These are phyloP conservation scores for Trissolcus basalis DNA, from an alignment of 1,140 invertebrate genomes.

Conservation along the genomic window DNA sequence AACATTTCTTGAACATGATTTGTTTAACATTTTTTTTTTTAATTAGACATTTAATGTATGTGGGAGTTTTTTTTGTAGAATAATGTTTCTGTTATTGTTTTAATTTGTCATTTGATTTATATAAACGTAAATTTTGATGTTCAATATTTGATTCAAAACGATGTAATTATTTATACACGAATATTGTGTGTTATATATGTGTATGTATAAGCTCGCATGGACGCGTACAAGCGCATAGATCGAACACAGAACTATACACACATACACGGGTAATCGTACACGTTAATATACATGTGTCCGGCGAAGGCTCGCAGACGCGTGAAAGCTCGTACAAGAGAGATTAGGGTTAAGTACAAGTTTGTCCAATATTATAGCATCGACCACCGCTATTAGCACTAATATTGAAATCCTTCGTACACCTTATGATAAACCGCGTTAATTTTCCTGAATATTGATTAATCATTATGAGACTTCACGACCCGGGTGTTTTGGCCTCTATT, in stretches of 20 bases:
- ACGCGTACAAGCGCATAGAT: conserved; percentile 30
- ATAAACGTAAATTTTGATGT: too few relatives aligned
- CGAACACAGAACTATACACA: conserved; percentile 24
- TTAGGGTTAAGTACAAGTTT: conserved; percentile 53
- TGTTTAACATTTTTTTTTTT: too few relatives aligned
- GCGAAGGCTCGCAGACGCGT: conserved; percentile 43
- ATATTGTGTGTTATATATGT: conserved; percentile 19
- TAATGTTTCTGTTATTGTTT: too few relatives aligned
- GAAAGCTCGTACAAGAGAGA: conserved; percentile 55
- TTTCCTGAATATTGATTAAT: conserved; percentile 45
- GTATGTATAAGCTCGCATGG: conserved; percentile 32
- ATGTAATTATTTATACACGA: neutral
- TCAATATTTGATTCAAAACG: too few relatives aligned
- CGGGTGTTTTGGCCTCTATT: conserved; percentile 3
- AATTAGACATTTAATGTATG: too few relatives aligned
- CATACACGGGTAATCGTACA: conserved; percentile 26
- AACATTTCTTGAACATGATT: too few relatives aligned
- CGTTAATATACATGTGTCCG: conserved; percentile 43
- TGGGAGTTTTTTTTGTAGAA: too few relatives aligned
- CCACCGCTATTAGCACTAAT: conserved; percentile 51
- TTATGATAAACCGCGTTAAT: conserved; percentile 33
- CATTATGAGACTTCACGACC: conserved; percentile 22
- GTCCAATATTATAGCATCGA: conserved; percentile 52
- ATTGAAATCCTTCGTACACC: conserved; percentile 53
- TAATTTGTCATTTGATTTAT: too few relatives aligned